phyloP scores from a whole-genome alignment of 2,888 invertebrate species.

The Apamea crenata region DNA sequence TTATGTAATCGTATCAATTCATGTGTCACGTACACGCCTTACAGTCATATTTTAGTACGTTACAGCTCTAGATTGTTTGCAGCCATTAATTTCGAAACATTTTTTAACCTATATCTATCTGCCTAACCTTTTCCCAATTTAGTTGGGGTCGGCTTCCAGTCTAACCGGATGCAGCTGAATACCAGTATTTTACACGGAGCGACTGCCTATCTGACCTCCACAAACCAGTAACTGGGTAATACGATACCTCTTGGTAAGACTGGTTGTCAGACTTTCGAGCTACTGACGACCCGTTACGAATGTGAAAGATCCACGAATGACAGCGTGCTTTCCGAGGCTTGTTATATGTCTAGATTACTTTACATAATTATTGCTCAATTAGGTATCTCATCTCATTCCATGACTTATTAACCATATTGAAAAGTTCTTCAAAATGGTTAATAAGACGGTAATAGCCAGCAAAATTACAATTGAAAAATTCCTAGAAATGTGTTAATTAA shows the following conservation, averaged over 20 bases:
- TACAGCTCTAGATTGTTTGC: not conserved
- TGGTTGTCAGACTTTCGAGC: not conserved
- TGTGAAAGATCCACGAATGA: too few relatives aligned
- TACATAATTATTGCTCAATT: too few relatives aligned
- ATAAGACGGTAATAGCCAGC: too few relatives aligned
- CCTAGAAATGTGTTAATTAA: not conserved
- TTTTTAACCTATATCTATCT: not conserved
- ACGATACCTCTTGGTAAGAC: not conserved
- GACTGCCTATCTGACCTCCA: too few relatives aligned
- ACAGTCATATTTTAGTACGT: not conserved
- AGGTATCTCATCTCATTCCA: too few relatives aligned
- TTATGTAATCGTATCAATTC: conserved; percentile 54
- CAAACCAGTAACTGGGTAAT: too few relatives aligned
- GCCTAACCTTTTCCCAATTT: not conserved
- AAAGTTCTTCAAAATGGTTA: too few relatives aligned
- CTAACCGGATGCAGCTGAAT: not conserved
- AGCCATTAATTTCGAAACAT: not conserved
- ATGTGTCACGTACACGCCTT: conserved; percentile 26
- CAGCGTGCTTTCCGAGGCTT: not conserved
- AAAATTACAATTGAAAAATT: not conserved
- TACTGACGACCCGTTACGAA: too few relatives aligned
- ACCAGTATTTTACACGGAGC: not conserved
- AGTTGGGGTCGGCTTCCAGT: not conserved
- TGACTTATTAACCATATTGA: too few relatives aligned
- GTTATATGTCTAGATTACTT: too few relatives aligned